These are phyloP conservation scores for Collichthys lucidus DNA, from an alignment of 2,113 vertebrate species.

Conservation along the genomic window DNA sequence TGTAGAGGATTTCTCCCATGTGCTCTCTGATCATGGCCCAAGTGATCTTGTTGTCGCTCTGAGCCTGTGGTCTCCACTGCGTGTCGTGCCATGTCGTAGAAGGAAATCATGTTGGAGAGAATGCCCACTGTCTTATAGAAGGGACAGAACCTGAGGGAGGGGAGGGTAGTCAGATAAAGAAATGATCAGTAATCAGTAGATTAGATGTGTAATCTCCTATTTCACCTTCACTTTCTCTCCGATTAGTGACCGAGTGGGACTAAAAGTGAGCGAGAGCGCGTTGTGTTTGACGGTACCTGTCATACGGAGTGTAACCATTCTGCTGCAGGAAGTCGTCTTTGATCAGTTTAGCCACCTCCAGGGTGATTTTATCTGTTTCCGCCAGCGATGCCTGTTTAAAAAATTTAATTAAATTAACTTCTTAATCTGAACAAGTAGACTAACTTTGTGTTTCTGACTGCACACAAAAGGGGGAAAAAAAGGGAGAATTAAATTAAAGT, in stretches of 20 bases:
- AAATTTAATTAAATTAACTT: neutral
- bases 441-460: neutral
- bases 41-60: conserved; percentile 98
- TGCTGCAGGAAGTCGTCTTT: conserved; percentile 99
- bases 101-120: conserved; percentile 95
- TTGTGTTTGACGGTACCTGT: conserved; percentile 84
- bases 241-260: neutral
- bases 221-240: neutral
- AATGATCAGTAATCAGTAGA: neutral
- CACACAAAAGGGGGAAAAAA: too few relatives aligned
- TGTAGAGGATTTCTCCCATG: conserved; percentile 96
- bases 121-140: conserved; percentile 99
- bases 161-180: conserved; percentile 3
- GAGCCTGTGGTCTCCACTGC: conserved; percentile 97
- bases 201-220: neutral
- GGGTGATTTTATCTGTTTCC: conserved; percentile 97
- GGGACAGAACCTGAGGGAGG: conserved; percentile 91
- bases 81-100: conserved; percentile 97
- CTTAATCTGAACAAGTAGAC: neutral
- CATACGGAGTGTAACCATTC: conserved; percentile 97
- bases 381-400: conserved; percentile 92
- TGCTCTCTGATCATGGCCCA: conserved; percentile 97
- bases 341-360: conserved; percentile 97
- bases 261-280: neutral
- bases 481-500: neutral